Base-by-base conservation (phyloP, 2,113 vertebrate species). In the Echinops telfairi region DNA sequence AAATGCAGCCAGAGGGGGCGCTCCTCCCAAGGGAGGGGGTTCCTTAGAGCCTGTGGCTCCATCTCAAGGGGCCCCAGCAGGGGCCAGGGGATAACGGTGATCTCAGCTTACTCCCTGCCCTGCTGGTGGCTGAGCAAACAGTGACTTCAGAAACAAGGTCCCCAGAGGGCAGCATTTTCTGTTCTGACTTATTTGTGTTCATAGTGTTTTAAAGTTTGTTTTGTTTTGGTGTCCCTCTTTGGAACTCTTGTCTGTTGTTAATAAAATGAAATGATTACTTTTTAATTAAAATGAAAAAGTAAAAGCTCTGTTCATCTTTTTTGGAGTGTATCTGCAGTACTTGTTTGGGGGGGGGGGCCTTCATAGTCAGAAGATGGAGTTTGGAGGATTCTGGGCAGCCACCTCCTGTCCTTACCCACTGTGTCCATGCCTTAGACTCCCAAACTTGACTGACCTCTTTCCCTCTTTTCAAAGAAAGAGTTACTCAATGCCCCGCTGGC, bases 161-260 rank as follows among this genome's bases (percentile, higher is more conserved):
- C 92, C 88, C 90, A 94, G 94, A 90, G 94, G 91, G 97, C 93
- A 92, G 94, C 79, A 60, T 96, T 97, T 96, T 96, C 95, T 96
- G 97, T 98, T 97, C 96, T 96, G 95, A 97, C 91, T 95, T 97
- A 95, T 98, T 98, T 97, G 97, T 98, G 97, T 98, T 98, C 95
- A 98, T 95, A 97, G 94, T 96, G 94, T 91, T 22, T 38, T 75
- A 95, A 11, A 53, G 87, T 97, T 76, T 40, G 66, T 36, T 36
- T 47, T 12, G 0, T 53, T 53, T 53, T 9, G 12, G 47, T 53
- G 47, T 17, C 17, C 93, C 62, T 64, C 88, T 96, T 97, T 94
- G 92, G 77, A 96, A 96, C 78, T 94, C 89, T 98, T 98, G 97
- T 98, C 9, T 11, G 47, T 53, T 53, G 97, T 98, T 98, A 98